phyloP scores from a whole-genome alignment of 2,797 vertebrate species.

The Caiman crocodilus region DNA sequence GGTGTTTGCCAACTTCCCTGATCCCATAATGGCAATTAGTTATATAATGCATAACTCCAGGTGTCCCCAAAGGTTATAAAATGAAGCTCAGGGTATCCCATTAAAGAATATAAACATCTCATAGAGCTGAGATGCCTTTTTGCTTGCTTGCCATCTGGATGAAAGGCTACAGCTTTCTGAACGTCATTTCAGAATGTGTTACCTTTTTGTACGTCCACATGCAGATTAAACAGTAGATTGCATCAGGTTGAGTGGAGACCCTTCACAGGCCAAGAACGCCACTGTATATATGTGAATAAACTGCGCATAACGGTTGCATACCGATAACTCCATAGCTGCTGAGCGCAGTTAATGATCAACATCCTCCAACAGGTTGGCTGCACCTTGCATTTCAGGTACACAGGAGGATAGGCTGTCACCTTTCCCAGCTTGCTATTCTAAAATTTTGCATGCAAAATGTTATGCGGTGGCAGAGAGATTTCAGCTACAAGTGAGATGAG shows the following conservation, averaged over 20 bases:
- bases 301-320: background rate
- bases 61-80: rapidly evolving
- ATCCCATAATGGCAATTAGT: background rate
- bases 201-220: background rate
- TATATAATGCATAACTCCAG: background rate
- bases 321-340: rapidly evolving
- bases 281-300: rapidly evolving
- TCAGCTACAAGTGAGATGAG: background rate
- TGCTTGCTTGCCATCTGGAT: rapidly evolving
- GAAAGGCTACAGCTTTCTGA: background rate
- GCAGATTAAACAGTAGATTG: background rate
- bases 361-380: rapidly evolving
- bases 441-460: rapidly evolving
- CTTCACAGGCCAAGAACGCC: rapidly evolving
- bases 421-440: background rate
- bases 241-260: background rate
- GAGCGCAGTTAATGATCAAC: rapidly evolving
- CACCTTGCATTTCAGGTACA: rapidly evolving
- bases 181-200: background rate
- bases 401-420: background rate
- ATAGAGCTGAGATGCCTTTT: rapidly evolving
- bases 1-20: background rate
- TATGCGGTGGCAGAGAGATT: background rate
- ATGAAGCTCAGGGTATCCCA: rapidly evolving
- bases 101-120: rapidly evolving